Evolutionary conservation across 1,140 invertebrate genomes (phyloP).

Genomic region (Eumaeus atala): DNA sequence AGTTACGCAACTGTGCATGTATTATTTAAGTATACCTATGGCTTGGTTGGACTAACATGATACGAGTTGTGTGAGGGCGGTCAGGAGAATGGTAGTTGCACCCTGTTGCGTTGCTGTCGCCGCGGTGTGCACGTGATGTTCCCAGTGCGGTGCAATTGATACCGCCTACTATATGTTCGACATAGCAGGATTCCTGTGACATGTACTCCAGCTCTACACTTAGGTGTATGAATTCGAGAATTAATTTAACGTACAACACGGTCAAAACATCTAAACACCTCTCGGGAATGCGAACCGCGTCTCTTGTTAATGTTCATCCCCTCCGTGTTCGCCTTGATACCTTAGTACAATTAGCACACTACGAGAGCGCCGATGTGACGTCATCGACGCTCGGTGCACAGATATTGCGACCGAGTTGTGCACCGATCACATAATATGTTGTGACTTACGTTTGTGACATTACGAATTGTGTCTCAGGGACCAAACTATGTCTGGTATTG

Average conservation of each 20-base stretch:
- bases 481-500: constrained; percentile 37
- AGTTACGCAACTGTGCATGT: too few relatives aligned
- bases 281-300: too few relatives aligned
- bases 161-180: constrained; percentile 24
- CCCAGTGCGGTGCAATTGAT: too few relatives aligned
- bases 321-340: too few relatives aligned
- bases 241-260: too few relatives aligned
- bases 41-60: constrained; percentile 1
- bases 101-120: constrained; percentile 36
- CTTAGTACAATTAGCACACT: too few relatives aligned
- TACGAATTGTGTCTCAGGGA: constrained; percentile 32
- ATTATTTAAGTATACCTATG: too few relatives aligned
- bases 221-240: constrained; percentile 18
- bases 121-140: too few relatives aligned
- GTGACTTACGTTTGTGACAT: constrained; percentile 24
- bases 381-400: constrained; percentile 2
- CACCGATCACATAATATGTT: not conserved
- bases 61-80: too few relatives aligned
- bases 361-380: constrained; percentile 1
- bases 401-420: not conserved
- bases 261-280: too few relatives aligned
- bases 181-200: constrained; percentile 40
- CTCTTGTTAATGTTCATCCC: too few relatives aligned
- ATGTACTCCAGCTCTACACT: constrained; percentile 7
- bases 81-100: not conserved